A percentile compares a stretch with the other conserved stretches of the same genome.
Evolutionary conservation across 2,888 invertebrate genomes (phyloP).

Genomic region (Aphodius granarius): DNA sequence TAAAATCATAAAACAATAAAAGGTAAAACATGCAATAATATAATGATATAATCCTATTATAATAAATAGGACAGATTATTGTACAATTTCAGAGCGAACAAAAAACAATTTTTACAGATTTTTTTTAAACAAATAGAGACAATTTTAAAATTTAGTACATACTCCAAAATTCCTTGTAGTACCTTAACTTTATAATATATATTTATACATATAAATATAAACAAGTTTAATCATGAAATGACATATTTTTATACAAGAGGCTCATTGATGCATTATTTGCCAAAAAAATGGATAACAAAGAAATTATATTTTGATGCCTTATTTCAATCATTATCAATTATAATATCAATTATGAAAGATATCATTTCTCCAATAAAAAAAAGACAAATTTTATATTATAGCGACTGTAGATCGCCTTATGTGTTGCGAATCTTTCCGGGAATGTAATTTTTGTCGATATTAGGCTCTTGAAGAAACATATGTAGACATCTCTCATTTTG

Average conservation of each 20-base stretch:
- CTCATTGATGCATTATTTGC: neutral
- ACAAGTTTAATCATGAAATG: neutral
- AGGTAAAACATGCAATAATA: neutral
- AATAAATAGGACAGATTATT: neutral
- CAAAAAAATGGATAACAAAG: neutral
- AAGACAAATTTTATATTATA: constrained; percentile 17
- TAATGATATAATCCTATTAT: neutral
- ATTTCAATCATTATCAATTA: neutral
- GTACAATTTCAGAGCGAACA: neutral
- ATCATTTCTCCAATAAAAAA: neutral
- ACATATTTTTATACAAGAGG: neutral
- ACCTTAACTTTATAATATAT: neutral
- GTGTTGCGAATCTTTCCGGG: constrained; percentile 98
- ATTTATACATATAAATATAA: neutral
- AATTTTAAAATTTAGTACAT: neutral
- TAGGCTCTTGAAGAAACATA: constrained; percentile 97
- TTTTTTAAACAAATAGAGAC: neutral
- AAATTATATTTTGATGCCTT: neutral
- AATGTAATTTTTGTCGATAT: constrained; percentile 98
- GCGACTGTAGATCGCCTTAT: constrained; percentile 56
- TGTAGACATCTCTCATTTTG: constrained; percentile 99
- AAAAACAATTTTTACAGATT: neutral
- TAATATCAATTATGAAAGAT: neutral
- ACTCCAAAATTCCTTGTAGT: neutral
- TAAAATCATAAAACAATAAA: neutral